These are phyloP conservation scores for Montipora cactus DNA, from an alignment of 64 coral and sea anemone genomes.

Conservation along the genomic window DNA sequence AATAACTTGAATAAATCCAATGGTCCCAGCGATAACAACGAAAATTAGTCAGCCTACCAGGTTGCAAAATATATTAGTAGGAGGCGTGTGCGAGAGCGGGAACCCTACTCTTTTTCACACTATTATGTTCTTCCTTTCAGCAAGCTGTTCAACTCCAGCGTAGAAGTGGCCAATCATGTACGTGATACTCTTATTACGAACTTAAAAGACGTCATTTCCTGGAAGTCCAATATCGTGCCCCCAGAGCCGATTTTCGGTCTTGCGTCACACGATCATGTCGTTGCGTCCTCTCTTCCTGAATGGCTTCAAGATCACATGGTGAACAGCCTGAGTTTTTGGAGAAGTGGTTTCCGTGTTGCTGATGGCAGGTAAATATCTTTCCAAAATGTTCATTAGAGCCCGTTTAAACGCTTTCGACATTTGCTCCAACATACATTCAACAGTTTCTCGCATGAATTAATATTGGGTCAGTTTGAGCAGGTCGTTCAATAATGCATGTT, in stretches of 20 bases:
- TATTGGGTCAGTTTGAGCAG: too few relatives aligned
- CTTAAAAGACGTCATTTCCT: slow-evolving; percentile 72
- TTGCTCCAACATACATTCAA: too few relatives aligned
- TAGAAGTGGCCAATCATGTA: slow-evolving; percentile 68
- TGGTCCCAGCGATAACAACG: too few relatives aligned
- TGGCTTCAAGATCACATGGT: slow-evolving; percentile 92
- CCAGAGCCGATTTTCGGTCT: background rate
- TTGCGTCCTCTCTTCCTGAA: slow-evolving; percentile 50
- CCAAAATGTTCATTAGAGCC: background rate
- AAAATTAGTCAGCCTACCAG: too few relatives aligned
- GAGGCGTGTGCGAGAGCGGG: too few relatives aligned
- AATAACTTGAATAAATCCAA: too few relatives aligned
- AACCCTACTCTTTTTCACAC: background rate
- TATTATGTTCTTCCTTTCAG: slow-evolving; percentile 14
- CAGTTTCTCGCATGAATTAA: too few relatives aligned
- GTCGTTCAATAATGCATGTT: too few relatives aligned
- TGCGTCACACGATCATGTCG: background rate
- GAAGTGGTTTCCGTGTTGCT: slow-evolving; percentile 92
- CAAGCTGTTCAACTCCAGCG: slow-evolving; percentile 81
- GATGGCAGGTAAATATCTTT: slow-evolving; percentile 44
- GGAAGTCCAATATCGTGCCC: slow-evolving; percentile 78
- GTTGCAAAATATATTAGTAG: too few relatives aligned
- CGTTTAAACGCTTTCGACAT: too few relatives aligned
- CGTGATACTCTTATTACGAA: slow-evolving; percentile 56
- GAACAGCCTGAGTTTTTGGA: slow-evolving; percentile 93